Evolutionary conservation across 2,113 vertebrate species (phyloP).

Genomic region (Microtus pennsylvanicus): DNA sequence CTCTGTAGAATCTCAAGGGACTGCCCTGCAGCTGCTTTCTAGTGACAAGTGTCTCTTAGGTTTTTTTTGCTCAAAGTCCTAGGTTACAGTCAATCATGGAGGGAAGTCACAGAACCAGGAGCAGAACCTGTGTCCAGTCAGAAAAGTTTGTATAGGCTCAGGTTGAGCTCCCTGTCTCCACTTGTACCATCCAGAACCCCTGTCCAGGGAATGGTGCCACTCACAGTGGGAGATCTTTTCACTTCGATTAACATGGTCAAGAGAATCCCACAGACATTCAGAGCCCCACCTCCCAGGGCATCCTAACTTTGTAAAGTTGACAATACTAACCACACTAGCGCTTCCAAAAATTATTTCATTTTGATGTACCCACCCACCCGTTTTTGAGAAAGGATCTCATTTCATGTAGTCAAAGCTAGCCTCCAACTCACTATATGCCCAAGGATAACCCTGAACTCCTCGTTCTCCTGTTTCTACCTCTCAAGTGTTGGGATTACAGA

Average conservation of each 20-base stretch:
- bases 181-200: background rate
- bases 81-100: background rate
- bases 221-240: background rate
- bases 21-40: conserved; percentile 5
- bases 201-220: background rate
- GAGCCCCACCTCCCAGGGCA: background rate
- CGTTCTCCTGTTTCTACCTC: background rate
- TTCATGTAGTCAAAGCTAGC: background rate
- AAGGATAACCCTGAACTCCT: background rate
- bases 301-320: background rate
- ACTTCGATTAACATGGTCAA: background rate
- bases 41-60: background rate
- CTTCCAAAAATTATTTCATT: background rate
- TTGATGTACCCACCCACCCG: background rate
- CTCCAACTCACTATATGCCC: background rate
- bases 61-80: background rate
- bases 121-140: background rate
- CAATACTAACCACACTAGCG: background rate
- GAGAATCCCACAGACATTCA: too few relatives aligned
- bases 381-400: background rate
- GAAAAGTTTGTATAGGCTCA: too few relatives aligned
- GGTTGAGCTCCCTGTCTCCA: background rate
- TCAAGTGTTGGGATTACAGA: background rate
- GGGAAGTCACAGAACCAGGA: background rate
- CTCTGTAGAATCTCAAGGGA: background rate